These are phyloP conservation scores for Pseudanteris insignis DNA, from an alignment of 2,888 invertebrate genomes.

Conservation along the genomic window DNA sequence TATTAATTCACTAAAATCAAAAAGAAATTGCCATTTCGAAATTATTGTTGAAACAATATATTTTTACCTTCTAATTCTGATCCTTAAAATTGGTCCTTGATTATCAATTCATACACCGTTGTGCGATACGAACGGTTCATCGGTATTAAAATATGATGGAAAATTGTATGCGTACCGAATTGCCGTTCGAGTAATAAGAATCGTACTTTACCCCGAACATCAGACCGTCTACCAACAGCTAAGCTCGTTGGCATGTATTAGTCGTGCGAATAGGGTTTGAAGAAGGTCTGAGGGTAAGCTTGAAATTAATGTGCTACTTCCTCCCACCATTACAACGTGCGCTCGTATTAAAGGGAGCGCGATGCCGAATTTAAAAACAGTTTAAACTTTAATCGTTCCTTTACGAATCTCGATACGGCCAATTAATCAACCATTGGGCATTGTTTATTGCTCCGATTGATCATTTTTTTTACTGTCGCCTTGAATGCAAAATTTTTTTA, in stretches of 20 bases:
- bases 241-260: constrained; percentile 47
- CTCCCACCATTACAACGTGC: constrained; percentile 48
- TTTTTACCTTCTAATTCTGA: too few species aligned
- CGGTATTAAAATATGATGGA: constrained; percentile 4
- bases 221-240: constrained; percentile 51
- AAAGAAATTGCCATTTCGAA: too few species aligned
- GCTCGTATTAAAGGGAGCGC: constrained; percentile 41
- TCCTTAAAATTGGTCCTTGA: too few species aligned
- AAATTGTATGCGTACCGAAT: constrained; percentile 11
- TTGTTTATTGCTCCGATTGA: too few species aligned
- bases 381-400: constrained; percentile 29
- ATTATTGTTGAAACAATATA: too few species aligned
- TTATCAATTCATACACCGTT: too few species aligned
- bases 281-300: constrained; percentile 57
- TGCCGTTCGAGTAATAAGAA: constrained; percentile 31
- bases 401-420: too few species aligned
- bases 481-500: too few species aligned
- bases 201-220: constrained; percentile 36
- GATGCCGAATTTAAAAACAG: constrained; percentile 30
- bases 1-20: too few species aligned
- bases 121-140: too few species aligned
- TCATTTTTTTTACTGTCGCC: too few species aligned
- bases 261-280: constrained; percentile 51
- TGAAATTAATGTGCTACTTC: constrained; percentile 63
- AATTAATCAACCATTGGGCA: too few species aligned